Evolutionary conservation across 2,113 vertebrate species (phyloP).

Genomic region (Etheostoma spectabile): DNA sequence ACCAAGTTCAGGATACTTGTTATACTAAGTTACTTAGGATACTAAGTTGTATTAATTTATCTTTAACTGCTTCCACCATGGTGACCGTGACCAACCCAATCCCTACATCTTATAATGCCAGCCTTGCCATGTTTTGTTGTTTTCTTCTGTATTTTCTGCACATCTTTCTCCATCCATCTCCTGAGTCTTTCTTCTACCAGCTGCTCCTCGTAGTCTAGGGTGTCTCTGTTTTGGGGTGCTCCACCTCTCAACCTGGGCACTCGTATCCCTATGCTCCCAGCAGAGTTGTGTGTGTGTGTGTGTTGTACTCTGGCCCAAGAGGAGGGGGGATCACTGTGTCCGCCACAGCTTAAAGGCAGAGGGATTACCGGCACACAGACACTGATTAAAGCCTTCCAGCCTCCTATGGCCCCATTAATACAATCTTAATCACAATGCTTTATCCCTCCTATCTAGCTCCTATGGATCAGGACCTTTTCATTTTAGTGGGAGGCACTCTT

Average conservation of each 20-base stretch:
- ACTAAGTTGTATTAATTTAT: constrained; percentile 2
- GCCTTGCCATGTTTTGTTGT: constrained; percentile 49
- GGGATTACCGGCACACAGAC: constrained; percentile 84
- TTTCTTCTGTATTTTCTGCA: constrained; percentile 16
- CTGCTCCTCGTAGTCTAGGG: constrained; percentile 66
- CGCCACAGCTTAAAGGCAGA: constrained; percentile 81
- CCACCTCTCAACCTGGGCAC: constrained; percentile 73
- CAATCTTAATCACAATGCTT: constrained; percentile 88
- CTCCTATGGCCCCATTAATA: constrained; percentile 88
- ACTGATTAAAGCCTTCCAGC: constrained; percentile 87
- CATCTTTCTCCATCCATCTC: constrained; percentile 52
- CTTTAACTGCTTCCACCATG: constrained; percentile 4
- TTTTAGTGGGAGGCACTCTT: constrained; percentile 81
- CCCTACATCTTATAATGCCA: constrained; percentile 13
- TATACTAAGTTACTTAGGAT: no score
- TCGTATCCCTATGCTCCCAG: constrained; percentile 48
- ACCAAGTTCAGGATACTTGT: neutral
- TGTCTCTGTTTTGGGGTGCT: constrained; percentile 68
- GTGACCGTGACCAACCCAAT: constrained; percentile 18
- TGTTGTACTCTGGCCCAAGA: constrained; percentile 47
- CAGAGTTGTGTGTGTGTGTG: constrained; percentile 39
- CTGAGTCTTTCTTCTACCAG: constrained; percentile 69
- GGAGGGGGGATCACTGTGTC: constrained; percentile 77
- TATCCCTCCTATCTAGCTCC: constrained; percentile 82
- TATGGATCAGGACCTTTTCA: constrained; percentile 84